Conservation (phyloP, 2,888 invertebrate genomes). For the Altica lythri region DNA sequence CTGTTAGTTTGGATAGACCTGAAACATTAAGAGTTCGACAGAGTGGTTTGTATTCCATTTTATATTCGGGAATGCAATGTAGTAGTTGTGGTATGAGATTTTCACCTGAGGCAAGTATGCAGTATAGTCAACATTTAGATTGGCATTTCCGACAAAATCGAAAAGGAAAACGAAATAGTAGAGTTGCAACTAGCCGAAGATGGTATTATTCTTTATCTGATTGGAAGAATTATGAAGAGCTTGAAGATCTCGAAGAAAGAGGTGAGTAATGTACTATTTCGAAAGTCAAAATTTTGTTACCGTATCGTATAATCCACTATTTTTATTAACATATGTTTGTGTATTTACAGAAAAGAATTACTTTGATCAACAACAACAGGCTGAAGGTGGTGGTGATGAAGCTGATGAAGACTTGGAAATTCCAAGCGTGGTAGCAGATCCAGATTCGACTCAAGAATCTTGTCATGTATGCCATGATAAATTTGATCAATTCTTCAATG, state of each 20-base stretch:
- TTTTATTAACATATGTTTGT: constrained; percentile 13
- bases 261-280: constrained; percentile 57
- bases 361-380: constrained; percentile 73
- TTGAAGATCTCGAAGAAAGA: constrained; percentile 88
- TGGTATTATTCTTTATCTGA: constrained; percentile 91
- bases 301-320: neutral
- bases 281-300: neutral
- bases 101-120: constrained; percentile 84
- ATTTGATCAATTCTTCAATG: constrained; percentile 95
- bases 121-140: constrained; percentile 94
- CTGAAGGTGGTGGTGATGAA: constrained; percentile 63
- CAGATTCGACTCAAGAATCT: constrained; percentile 65
- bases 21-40: constrained; percentile 77
- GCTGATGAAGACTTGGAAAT: constrained; percentile 65
- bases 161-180: constrained; percentile 80
- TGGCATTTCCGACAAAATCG: constrained; percentile 98
- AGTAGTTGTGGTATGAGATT: constrained; percentile 95
- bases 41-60: constrained; percentile 66
- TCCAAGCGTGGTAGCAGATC: constrained; percentile 73
- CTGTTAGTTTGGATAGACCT: constrained; percentile 69
- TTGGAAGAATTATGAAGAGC: constrained; percentile 94
- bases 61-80: constrained; percentile 95
- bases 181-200: constrained; percentile 80
- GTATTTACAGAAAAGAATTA: constrained; percentile 75
- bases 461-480: constrained; percentile 92